Percentiles rank a stretch among this genome's conserved stretches.
These are phyloP conservation scores for Ranitomeya imitator DNA, from an alignment of 2,113 vertebrate species.

Conservation along the genomic window DNA sequence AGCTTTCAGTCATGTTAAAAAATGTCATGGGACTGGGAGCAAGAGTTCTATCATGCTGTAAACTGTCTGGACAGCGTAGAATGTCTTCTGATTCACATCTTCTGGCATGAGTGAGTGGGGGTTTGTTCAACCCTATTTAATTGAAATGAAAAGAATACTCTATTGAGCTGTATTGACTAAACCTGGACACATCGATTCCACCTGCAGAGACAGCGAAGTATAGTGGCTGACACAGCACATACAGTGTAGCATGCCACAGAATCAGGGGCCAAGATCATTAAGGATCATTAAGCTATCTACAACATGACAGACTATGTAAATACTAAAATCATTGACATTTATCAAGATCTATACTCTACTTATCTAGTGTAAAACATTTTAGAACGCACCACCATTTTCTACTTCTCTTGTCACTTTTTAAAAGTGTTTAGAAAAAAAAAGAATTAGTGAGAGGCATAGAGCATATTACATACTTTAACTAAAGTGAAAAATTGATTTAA, in stretches of 20 bases:
- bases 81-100: conserved; percentile 5
- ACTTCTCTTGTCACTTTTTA: no score
- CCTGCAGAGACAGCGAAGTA: background rate
- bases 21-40: background rate
- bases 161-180: background rate
- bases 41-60: background rate
- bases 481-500: no score
- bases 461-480: no score
- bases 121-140: background rate
- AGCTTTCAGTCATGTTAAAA: background rate
- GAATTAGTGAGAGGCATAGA: no score
- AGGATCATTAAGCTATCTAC: no score
- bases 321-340: no score
- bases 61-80: background rate
- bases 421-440: no score
- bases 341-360: no score
- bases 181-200: background rate
- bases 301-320: no score
- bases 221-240: background rate
- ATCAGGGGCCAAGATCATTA: no score
- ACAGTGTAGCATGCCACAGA: background rate
- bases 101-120: background rate
- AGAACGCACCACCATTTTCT: no score
- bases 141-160: background rate
- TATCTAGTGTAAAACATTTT: no score